phyloP scores from a whole-genome alignment of 2,797 vertebrate species.

The Leuciscus waleckii region DNA sequence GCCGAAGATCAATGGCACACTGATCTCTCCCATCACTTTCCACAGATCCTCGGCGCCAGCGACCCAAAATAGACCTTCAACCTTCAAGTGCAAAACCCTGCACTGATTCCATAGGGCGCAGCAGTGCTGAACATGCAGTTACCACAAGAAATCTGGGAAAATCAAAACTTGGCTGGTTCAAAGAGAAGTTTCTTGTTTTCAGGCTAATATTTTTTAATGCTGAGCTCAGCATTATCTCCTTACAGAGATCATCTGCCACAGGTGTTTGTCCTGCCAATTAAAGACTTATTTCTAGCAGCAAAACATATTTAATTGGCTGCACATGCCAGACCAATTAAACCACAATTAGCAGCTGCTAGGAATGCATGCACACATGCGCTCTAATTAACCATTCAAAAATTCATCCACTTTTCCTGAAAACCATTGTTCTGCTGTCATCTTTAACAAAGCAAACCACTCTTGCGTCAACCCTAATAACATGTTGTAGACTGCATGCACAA shows the following conservation, averaged over 20 bases:
- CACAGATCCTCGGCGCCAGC: constrained; percentile 17
- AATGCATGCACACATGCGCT: constrained; percentile 15
- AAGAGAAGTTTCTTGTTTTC: neutral
- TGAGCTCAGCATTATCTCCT: constrained; percentile 9
- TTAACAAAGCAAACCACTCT: neutral
- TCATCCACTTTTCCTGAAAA: neutral
- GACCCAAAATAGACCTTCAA: constrained; percentile 40
- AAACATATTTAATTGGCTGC: constrained; percentile 40
- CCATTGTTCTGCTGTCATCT: neutral
- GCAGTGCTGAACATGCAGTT: neutral
- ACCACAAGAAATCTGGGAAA: constrained; percentile 3
- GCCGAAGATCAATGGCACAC: constrained; percentile 49
- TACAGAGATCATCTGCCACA: neutral
- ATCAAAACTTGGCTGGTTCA: neutral
- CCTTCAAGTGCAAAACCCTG: constrained; percentile 31
- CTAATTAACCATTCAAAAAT: constrained; percentile 21
- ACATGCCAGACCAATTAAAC: constrained; percentile 45
- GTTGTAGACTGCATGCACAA: neutral
- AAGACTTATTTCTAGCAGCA: constrained; percentile 37
- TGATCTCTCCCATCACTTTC: constrained; percentile 33
- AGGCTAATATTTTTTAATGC: neutral
- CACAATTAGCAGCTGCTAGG: constrained; percentile 29
- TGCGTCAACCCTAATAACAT: neutral
- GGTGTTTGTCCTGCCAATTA: constrained; percentile 40
- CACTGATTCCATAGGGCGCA: neutral